Conservation (phyloP, 2,888 invertebrate species). For the Harmothoe impar region DNA sequence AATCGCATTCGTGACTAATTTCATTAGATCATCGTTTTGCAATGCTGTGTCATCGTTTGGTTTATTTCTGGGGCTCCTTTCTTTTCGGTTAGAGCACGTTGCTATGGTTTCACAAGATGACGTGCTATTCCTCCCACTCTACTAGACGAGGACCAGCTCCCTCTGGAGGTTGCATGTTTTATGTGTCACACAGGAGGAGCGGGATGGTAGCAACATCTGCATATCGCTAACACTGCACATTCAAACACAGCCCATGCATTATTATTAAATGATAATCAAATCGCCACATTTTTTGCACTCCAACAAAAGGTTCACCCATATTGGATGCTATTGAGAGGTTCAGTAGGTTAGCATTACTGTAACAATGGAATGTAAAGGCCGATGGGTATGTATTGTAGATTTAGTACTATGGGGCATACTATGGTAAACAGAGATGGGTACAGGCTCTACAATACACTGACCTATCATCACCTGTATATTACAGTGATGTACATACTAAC, state of each 20-base stretch:
- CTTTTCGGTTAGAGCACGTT: neutral
- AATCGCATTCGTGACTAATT: slow-evolving; percentile 11
- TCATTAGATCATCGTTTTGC: slow-evolving; percentile 3
- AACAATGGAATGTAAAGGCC: no score
- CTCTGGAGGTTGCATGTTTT: neutral
- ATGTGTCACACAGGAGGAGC: neutral
- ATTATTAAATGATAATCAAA: no score
- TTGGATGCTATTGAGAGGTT: no score
- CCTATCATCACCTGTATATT: no score
- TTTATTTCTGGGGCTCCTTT: slow-evolving; percentile 1
- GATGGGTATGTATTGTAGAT: no score
- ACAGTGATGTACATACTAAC: neutral
- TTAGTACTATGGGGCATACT: no score
- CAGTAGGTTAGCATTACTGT: no score
- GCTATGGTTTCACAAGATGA: neutral
- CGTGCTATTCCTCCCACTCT: neutral
- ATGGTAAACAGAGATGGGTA: no score
- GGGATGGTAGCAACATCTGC: neutral
- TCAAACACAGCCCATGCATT: no score
- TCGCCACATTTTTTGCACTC: no score
- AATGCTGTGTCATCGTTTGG: slow-evolving; percentile 23
- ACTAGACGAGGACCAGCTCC: neutral
- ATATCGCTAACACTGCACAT: slow-evolving; percentile 26
- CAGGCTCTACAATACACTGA: no score
- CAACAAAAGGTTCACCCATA: no score